Percentiles rank a stretch among this genome's conserved stretches.
Evolutionary conservation across 2,797 vertebrate species (phyloP).

Genomic region (Scyliorhinus canicula): DNA sequence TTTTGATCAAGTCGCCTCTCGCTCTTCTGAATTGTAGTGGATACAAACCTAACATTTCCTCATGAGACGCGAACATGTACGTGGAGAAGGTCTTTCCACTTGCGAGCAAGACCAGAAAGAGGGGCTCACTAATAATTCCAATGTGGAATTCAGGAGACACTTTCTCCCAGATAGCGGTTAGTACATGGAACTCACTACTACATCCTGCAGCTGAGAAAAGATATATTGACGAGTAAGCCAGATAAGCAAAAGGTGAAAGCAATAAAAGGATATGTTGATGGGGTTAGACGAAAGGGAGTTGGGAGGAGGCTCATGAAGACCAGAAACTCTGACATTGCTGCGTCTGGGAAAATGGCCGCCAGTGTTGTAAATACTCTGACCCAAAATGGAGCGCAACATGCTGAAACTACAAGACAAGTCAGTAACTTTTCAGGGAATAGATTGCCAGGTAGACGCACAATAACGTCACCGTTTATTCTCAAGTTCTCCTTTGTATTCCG

Average conservation of each 20-base stretch:
- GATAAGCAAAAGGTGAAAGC: background rate
- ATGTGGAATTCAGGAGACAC: background rate
- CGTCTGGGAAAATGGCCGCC: background rate
- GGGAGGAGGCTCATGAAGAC: background rate
- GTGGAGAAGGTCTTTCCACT: background rate
- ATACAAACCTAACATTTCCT: no score
- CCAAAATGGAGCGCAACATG: background rate
- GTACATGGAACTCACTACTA: background rate
- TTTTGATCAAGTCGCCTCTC: no score
- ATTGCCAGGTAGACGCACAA: background rate
- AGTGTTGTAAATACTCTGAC: background rate
- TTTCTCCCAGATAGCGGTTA: background rate
- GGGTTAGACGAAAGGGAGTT: background rate
- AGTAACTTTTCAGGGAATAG: background rate
- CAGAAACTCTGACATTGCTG: background rate
- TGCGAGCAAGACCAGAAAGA: background rate
- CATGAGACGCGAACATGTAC: background rate
- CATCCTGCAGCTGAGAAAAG: background rate
- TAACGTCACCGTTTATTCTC: background rate
- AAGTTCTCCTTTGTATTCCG: background rate
- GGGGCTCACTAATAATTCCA: background rate
- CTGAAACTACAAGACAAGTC: background rate
- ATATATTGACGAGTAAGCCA: background rate
- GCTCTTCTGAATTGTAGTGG: no score
- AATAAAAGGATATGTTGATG: background rate